Conservation (phyloP, 2,888 invertebrate genomes). For the Synanthedon formicaeformis region DNA sequence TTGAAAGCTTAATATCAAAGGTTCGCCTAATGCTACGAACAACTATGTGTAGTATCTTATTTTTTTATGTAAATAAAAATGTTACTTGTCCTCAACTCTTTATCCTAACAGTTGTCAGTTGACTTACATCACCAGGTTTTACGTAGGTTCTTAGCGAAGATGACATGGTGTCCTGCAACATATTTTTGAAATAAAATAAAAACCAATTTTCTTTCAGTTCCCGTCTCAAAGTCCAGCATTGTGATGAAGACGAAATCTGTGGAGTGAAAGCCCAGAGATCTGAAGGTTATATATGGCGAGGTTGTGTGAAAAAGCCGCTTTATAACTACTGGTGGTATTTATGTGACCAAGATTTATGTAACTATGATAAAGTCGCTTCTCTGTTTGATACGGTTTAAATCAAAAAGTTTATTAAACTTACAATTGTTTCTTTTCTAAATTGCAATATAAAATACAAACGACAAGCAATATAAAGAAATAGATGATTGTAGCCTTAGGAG, state of each 20-base stretch:
- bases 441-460: too few species aligned
- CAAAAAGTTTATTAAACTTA: too few species aligned
- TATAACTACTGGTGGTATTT: conserved; percentile 49
- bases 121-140: too few species aligned
- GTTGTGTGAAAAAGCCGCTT: conserved; percentile 36
- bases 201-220: conserved; percentile 15
- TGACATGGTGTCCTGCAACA: too few species aligned
- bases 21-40: not conserved
- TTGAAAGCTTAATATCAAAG: not conserved
- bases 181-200: not conserved
- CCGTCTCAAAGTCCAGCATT: conserved; percentile 27
- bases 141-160: too few species aligned
- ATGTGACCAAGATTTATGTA: conserved; percentile 42
- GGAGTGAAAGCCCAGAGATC: conserved; percentile 34
- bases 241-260: conserved; percentile 41
- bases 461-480: too few species aligned
- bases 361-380: conserved; percentile 28
- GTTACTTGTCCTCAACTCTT: too few species aligned
- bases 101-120: too few species aligned
- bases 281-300: conserved; percentile 47
- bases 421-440: too few species aligned
- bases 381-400: conserved; percentile 20
- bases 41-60: too few species aligned
- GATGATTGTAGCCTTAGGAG: too few species aligned
- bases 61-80: too few species aligned